Percentiles rank a stretch among this genome's conserved stretches.
Evolutionary conservation across 1,140 invertebrate genomes (phyloP).

Genomic region (Sarcophaga bullata): DNA sequence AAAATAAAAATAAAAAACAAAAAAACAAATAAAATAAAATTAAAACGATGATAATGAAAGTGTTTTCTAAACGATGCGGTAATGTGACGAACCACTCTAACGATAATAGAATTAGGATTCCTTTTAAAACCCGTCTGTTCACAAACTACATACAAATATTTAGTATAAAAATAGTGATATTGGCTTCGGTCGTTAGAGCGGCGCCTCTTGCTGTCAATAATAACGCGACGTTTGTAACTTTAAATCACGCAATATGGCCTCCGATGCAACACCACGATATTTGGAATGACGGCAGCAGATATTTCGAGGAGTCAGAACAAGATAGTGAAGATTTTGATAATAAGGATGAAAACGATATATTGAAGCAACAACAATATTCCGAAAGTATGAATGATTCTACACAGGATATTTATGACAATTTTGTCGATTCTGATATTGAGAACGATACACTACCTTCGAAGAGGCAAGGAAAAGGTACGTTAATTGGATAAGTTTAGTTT

Average conservation of each 20-base stretch:
- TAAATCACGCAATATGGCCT: constrained; percentile 52
- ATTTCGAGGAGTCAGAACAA: not conserved
- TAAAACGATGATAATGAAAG: constrained; percentile 17
- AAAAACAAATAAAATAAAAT: not conserved
- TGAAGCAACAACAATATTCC: not conserved
- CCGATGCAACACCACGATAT: constrained; percentile 61
- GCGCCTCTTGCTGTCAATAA: constrained; percentile 21
- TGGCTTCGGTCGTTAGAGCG: not conserved
- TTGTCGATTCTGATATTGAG: not conserved
- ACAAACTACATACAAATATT: not conserved
- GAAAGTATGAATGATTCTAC: not conserved
- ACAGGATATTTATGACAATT: not conserved
- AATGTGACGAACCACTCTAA: not conserved
- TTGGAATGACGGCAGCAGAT: constrained; percentile 48
- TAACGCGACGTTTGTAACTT: not conserved
- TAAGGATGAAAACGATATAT: not conserved
- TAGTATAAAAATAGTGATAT: not conserved
- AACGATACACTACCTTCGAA: not conserved
- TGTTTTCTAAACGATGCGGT: constrained; percentile 4
- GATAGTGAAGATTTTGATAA: constrained; percentile 12
- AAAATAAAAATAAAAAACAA: too few relatives aligned
- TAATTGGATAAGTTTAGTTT: not conserved
- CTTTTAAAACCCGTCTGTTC: not conserved
- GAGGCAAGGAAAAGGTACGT: not conserved
- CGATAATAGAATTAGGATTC: not conserved